Evolutionary conservation across 2,888 invertebrate species (phyloP).

Genomic region (Drosophila neotestacea): DNA sequence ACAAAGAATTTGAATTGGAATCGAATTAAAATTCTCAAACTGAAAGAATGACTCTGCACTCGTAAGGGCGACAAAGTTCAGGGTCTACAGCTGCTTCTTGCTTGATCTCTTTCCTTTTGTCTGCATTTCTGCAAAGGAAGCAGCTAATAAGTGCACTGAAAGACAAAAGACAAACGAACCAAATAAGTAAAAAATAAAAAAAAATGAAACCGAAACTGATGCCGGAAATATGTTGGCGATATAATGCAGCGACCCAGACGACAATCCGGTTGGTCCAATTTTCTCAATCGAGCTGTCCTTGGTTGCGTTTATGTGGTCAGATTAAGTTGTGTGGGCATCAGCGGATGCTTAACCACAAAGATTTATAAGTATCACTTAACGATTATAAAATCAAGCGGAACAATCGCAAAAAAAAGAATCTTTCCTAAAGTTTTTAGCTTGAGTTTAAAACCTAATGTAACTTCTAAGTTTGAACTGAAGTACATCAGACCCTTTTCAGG

Average conservation of each 20-base stretch:
- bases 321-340: conserved; percentile 39
- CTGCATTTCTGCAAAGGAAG: conserved; percentile 57
- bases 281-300: conserved; percentile 63
- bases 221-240: conserved; percentile 71
- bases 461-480: too few relatives aligned
- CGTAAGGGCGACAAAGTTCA: conserved; percentile 69
- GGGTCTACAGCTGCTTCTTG: conserved; percentile 54
- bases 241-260: conserved; percentile 29
- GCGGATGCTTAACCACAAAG: conserved; percentile 31
- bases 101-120: conserved; percentile 57
- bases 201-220: conserved; percentile 25
- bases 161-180: conserved; percentile 48
- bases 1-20: conserved; percentile 62
- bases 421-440: background rate
- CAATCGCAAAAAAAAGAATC: too few relatives aligned
- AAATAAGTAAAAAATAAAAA: conserved; percentile 1
- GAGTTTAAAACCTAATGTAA: too few relatives aligned
- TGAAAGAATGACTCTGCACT: conserved; percentile 32
- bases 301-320: conserved; percentile 52
- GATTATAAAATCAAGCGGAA: background rate
- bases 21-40: conserved; percentile 18
- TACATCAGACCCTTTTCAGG: too few relatives aligned
- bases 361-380: conserved; percentile 11
- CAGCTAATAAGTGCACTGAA: conserved; percentile 71
- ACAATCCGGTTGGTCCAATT: conserved; percentile 33